Percentiles rank a stretch among this genome's conserved stretches.
Conservation (phyloP, 2,113 vertebrate genomes). For the Paraplagusia blochii region DNA sequence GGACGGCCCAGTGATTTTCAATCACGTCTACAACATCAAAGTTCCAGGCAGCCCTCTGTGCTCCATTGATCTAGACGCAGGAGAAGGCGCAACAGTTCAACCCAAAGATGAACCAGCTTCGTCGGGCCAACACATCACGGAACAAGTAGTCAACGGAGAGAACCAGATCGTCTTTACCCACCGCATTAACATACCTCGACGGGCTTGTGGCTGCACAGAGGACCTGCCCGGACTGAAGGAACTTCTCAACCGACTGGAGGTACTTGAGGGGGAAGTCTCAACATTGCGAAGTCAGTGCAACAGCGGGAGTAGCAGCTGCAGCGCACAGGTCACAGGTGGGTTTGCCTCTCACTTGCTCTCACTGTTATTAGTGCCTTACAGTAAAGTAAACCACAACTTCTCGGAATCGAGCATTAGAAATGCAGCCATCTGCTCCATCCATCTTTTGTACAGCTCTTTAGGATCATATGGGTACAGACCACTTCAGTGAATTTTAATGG, state of each 20-base stretch:
- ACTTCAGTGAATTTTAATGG: slow-evolving; percentile 7
- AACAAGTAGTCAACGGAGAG: slow-evolving; percentile 79
- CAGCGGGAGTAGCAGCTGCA: slow-evolving; percentile 77
- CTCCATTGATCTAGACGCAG: slow-evolving; percentile 82
- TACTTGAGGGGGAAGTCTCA: slow-evolving; percentile 89
- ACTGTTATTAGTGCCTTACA: background rate
- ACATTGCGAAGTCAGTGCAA: slow-evolving; percentile 84
- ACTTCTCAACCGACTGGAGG: slow-evolving; percentile 87
- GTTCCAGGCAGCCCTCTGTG: slow-evolving; percentile 84
- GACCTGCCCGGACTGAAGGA: slow-evolving; percentile 82
- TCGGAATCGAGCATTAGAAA: background rate
- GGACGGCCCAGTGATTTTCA: slow-evolving; percentile 87
- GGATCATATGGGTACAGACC: slow-evolving; percentile 10
- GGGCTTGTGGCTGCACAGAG: slow-evolving; percentile 84
- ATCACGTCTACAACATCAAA: slow-evolving; percentile 94
- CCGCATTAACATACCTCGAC: slow-evolving; percentile 90
- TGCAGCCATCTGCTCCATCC: slow-evolving; percentile 21
- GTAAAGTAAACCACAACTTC: slow-evolving; percentile 18
- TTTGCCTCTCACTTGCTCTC: background rate
- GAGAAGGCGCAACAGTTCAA: slow-evolving; percentile 64
- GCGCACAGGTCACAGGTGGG: slow-evolving; percentile 73
- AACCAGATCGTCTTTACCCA: slow-evolving; percentile 97
- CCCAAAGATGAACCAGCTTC: slow-evolving; percentile 46
- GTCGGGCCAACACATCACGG: slow-evolving; percentile 69
- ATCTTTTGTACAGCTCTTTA: slow-evolving; percentile 19